phyloP scores from a whole-genome alignment of 2,888 invertebrate genomes.

The Hoplodrina blanda region DNA sequence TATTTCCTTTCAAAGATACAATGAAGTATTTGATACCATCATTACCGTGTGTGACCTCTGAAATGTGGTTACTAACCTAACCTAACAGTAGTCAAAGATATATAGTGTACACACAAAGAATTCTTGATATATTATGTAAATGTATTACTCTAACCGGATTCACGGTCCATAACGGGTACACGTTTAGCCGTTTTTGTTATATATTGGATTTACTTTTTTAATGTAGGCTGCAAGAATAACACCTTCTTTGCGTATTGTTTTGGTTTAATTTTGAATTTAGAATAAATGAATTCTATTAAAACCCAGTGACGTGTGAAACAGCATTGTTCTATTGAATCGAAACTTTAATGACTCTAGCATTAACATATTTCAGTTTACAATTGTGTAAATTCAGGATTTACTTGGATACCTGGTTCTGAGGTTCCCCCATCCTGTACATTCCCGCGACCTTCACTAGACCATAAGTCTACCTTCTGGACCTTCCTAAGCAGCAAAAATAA shows the following conservation, averaged over 20 bases:
- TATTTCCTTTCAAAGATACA: not conserved
- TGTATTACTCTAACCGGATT: slow-evolving; percentile 49
- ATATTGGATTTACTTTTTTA: slow-evolving; percentile 29
- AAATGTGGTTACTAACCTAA: slow-evolving; percentile 21
- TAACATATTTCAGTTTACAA: too few species aligned
- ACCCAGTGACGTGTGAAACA: not conserved
- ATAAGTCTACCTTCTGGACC: too few species aligned
- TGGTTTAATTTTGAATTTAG: slow-evolving; percentile 9
- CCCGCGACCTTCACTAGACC: too few species aligned
- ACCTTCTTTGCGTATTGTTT: slow-evolving; percentile 16
- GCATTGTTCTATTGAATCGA: not conserved
- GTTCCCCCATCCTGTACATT: too few species aligned
- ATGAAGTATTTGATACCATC: not conserved
- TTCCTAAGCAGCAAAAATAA: too few species aligned
- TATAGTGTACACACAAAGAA: slow-evolving; percentile 24
- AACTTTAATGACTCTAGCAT: not conserved
- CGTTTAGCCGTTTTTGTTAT: slow-evolving; percentile 43
- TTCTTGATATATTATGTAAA: slow-evolving; percentile 49
- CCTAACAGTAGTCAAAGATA: slow-evolving; percentile 39
- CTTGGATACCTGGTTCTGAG: too few species aligned
- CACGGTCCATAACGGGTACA: slow-evolving; percentile 33
- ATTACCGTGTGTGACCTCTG: not conserved
- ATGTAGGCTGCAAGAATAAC: slow-evolving; percentile 30
- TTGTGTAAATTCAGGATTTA: too few species aligned
- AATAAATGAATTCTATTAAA: slow-evolving; percentile 15